Percentiles rank a stretch among this genome's conserved stretches.
Evolutionary conservation across 2,888 invertebrate species (phyloP).

Genomic region (Drosophila lutescens): DNA sequence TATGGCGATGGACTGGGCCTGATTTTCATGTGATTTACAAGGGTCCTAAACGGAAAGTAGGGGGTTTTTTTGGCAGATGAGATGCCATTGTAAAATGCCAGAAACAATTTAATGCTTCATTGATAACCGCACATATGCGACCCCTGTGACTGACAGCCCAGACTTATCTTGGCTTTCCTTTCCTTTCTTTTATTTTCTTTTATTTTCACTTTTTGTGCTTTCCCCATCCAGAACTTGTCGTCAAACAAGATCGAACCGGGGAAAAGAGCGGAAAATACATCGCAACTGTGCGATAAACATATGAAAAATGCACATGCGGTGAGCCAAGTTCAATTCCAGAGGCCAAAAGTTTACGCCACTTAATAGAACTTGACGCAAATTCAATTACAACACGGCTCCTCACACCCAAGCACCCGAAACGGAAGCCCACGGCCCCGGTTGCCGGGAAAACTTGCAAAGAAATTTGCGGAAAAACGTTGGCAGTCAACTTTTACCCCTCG

Average conservation of each 20-base stretch:
- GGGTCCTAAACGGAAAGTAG: conserved; percentile 9
- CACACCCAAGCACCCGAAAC: background rate
- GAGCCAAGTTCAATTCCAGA: conserved; percentile 71
- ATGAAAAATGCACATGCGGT: conserved; percentile 78
- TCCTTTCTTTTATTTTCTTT: conserved; percentile 18
- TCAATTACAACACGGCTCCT: conserved; percentile 67
- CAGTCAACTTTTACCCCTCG: conserved; percentile 56
- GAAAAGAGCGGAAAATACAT: conserved; percentile 41
- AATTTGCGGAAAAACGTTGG: conserved; percentile 75
- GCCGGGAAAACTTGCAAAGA: conserved; percentile 61
- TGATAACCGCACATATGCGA: conserved; percentile 73
- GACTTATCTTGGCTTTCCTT: conserved; percentile 38
- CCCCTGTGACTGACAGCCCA: conserved; percentile 45
- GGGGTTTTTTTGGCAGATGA: conserved; percentile 9
- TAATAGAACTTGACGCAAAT: conserved; percentile 80
- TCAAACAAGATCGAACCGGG: conserved; percentile 32
- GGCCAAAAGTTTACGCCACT: conserved; percentile 78
- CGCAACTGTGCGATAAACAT: conserved; percentile 76
- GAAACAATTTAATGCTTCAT: conserved; percentile 79
- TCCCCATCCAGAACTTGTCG: conserved; percentile 33
- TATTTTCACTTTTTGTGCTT: conserved; percentile 13
- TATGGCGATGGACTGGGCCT: conserved; percentile 22
- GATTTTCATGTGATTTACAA: conserved; percentile 28
- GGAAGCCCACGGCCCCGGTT: background rate
- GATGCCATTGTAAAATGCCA: conserved; percentile 51